Evolutionary conservation across 2,888 invertebrate species (phyloP).

Genomic region (Lissonota sp.): DNA sequence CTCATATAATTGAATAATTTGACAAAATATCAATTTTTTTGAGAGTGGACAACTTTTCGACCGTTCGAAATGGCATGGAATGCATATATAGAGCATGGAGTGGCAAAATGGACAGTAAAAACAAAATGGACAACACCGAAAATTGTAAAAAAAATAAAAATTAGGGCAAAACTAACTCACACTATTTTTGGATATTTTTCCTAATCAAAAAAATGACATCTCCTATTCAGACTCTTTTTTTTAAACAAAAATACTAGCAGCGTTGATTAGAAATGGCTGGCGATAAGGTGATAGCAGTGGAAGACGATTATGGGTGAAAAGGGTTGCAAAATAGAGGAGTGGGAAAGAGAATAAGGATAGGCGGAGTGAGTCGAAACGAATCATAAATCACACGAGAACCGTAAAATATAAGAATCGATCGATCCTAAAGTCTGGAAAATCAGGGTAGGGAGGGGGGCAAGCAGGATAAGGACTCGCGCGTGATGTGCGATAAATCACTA

Average conservation of each 20-base stretch:
- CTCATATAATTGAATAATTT: too few relatives aligned
- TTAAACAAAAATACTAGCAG: not conserved
- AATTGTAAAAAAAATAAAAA: conserved; percentile 14
- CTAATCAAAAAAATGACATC: too few relatives aligned
- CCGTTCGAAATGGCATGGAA: too few relatives aligned
- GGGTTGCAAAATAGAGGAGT: not conserved
- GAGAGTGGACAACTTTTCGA: too few relatives aligned
- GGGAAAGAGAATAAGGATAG: not conserved
- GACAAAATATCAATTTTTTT: too few relatives aligned
- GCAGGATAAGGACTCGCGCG: conserved; percentile 66
- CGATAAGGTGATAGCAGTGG: conserved; percentile 20
- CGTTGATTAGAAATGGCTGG: conserved; percentile 49
- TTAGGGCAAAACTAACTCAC: not conserved
- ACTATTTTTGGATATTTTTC: not conserved
- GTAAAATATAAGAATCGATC: conserved; percentile 78
- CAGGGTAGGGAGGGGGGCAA: conserved; percentile 9
- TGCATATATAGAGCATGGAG: too few relatives aligned
- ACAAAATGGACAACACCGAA: not conserved
- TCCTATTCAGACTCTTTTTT: too few relatives aligned
- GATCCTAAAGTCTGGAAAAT: conserved; percentile 65
- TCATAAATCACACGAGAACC: conserved; percentile 74
- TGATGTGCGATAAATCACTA: conserved; percentile 74
- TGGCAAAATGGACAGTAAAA: too few relatives aligned
- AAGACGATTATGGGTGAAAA: conserved; percentile 7
- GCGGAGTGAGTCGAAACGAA: conserved; percentile 63